A percentile compares a stretch with the other conserved stretches of the same genome.
phyloP scores from a whole-genome alignment of 2,797 vertebrate genomes.

The Adrianichthys oophorus region DNA sequence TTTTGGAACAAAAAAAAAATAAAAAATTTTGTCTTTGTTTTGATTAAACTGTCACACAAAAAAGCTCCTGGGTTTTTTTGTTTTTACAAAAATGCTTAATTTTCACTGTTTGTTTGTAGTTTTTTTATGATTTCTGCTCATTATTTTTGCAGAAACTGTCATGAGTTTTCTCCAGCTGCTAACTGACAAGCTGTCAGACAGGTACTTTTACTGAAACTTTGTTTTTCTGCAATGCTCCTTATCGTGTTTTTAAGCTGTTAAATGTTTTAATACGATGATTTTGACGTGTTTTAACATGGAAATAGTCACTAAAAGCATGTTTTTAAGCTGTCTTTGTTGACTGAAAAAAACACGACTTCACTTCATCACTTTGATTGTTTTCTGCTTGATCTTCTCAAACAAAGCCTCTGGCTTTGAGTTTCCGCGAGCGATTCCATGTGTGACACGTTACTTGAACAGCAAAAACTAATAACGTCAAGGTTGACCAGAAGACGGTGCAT shows the following conservation, averaged over 20 bases:
- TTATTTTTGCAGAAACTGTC: conserved; percentile 85
- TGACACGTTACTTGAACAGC: conserved; percentile 6
- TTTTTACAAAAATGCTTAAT: background rate
- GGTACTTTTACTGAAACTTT: conserved; percentile 67
- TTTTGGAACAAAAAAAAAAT: conserved; percentile 37
- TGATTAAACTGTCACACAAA: too few relatives aligned
- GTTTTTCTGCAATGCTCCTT: background rate
- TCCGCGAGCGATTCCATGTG: background rate
- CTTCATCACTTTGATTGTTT: background rate
- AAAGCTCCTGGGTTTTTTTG: background rate
- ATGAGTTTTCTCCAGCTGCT: conserved; percentile 90
- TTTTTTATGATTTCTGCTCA: background rate
- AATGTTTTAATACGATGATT: too few relatives aligned
- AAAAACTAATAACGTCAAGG: background rate
- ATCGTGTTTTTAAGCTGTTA: background rate
- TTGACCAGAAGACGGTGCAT: conserved; percentile 21
- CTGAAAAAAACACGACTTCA: background rate
- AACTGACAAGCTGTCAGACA: conserved; percentile 88
- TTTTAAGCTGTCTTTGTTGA: background rate
- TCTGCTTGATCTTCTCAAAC: background rate
- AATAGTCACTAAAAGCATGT: background rate
- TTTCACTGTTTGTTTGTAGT: background rate
- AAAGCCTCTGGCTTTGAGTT: background rate
- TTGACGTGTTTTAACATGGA: too few relatives aligned
- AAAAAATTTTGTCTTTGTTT: too few relatives aligned